Evolutionary conservation across 2,797 vertebrate genomes (phyloP).

Genomic region (Neopelma chrysocephalum): DNA sequence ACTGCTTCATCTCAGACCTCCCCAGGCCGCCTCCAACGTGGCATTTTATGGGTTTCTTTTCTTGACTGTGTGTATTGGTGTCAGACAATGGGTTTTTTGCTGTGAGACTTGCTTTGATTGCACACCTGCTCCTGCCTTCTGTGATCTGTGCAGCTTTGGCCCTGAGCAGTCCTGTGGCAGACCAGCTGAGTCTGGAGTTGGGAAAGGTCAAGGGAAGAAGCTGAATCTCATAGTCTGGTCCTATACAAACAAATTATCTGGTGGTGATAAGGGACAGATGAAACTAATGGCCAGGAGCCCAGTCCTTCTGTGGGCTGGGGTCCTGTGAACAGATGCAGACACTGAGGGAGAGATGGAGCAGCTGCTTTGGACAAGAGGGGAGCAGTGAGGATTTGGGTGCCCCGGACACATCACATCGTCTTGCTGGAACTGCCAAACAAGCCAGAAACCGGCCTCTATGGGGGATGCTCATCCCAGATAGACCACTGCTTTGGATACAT

Average conservation of each 20-base stretch:
- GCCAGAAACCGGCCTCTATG: not conserved
- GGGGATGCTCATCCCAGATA: not conserved
- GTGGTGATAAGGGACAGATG: not conserved
- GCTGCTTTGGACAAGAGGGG: not conserved
- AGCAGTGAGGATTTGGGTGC: not conserved
- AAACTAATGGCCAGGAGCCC: not conserved
- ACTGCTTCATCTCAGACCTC: not conserved
- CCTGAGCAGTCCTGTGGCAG: not conserved
- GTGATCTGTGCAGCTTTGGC: not conserved
- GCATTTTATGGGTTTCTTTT: not conserved
- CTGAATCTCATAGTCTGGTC: not conserved
- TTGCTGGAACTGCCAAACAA: not conserved
- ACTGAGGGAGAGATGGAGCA: not conserved
- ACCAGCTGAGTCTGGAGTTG: not conserved
- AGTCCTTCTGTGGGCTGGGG: not conserved
- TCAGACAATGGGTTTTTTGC: not conserved
- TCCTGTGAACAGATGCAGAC: not conserved
- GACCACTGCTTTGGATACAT: not conserved
- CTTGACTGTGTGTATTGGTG: not conserved
- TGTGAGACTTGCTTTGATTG: not conserved
- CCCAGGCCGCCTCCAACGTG: not conserved
- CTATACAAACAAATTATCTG: not conserved
- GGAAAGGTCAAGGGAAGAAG: not conserved
- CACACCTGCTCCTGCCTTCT: not conserved
- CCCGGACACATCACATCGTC: rapidly evolving